Evolutionary conservation across 2,888 invertebrate genomes (phyloP).

Genomic region (Acanthosepion lycidas): DNA sequence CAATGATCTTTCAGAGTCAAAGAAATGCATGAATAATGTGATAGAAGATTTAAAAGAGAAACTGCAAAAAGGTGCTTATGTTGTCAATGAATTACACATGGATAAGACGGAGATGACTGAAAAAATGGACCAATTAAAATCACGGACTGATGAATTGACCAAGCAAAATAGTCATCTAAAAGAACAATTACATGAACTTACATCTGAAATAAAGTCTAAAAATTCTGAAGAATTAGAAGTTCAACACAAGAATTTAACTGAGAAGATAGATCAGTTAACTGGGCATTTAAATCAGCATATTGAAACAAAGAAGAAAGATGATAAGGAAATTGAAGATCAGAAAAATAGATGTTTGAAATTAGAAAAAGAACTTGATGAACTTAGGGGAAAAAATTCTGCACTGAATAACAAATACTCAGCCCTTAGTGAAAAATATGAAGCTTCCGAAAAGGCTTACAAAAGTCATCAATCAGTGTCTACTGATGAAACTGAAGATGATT

Average conservation of each 20-base stretch:
- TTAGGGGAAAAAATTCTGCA: conserved; percentile 55
- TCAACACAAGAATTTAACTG: neutral
- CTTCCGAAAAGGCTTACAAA: neutral
- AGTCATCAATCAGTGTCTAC: neutral
- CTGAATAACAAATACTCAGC: conserved; percentile 52
- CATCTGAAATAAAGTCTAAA: neutral
- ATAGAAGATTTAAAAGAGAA: conserved; percentile 63
- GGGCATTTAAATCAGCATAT: neutral
- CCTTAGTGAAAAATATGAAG: conserved; percentile 54
- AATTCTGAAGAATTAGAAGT: neutral
- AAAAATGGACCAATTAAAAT: conserved; percentile 58
- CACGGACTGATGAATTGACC: conserved; percentile 52
- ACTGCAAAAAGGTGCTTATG: conserved; percentile 61
- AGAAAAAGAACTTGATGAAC: conserved; percentile 50
- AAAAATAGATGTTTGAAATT: neutral
- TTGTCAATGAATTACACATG: conserved; percentile 70
- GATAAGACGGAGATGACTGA: conserved; percentile 67
- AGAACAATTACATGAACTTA: neutral
- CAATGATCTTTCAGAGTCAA: conserved; percentile 49
- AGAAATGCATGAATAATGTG: conserved; percentile 51
- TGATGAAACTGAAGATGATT: conserved; percentile 49
- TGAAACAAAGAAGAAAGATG: neutral
- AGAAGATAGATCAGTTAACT: neutral
- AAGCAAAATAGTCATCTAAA: neutral
- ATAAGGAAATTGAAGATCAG: neutral